phyloP scores from a whole-genome alignment of 2,888 invertebrate genomes.

The Eupelmus urozonus region DNA sequence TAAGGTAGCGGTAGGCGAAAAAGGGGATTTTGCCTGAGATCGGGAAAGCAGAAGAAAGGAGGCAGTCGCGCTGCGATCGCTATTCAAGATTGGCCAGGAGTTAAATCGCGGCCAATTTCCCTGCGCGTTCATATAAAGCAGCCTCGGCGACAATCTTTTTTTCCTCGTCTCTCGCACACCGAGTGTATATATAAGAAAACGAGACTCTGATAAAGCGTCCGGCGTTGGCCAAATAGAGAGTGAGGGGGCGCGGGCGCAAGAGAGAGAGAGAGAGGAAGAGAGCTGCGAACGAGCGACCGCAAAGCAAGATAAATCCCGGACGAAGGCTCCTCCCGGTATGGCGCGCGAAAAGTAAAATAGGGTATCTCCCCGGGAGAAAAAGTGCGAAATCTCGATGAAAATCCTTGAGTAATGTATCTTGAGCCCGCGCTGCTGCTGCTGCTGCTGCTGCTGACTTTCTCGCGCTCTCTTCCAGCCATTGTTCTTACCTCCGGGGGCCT shows the following conservation, averaged over 20 bases:
- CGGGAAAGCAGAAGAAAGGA: too few relatives aligned
- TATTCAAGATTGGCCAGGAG: neutral
- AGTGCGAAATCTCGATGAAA: slow-evolving; percentile 64
- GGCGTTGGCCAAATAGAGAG: too few relatives aligned
- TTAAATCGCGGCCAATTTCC: slow-evolving; percentile 23
- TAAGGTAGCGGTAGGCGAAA: too few relatives aligned
- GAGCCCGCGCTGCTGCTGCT: slow-evolving; percentile 21
- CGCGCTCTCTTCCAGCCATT: slow-evolving; percentile 26
- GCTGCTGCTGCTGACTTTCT: slow-evolving; percentile 1
- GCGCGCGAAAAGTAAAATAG: slow-evolving; percentile 54
- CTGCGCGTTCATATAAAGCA: too few relatives aligned
- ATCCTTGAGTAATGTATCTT: slow-evolving; percentile 65
- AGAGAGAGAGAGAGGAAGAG: neutral
- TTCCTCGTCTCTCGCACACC: neutral
- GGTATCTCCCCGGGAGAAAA: slow-evolving; percentile 19
- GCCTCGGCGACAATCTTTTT: too few relatives aligned
- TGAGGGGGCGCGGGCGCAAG: too few relatives aligned
- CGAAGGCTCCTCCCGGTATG: too few relatives aligned
- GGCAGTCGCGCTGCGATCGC: neutral
- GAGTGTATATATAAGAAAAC: slow-evolving; percentile 14
- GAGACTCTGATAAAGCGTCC: slow-evolving; percentile 39
- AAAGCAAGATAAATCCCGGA: slow-evolving; percentile 50
- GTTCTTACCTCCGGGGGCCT: slow-evolving; percentile 50
- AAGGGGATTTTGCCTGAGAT: too few relatives aligned
- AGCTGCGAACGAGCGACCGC: slow-evolving; percentile 2